Percentiles rank a stretch among this genome's conserved stretches.
phyloP scores from a whole-genome alignment of 2,113 vertebrate genomes.

The Symphodus melops region DNA sequence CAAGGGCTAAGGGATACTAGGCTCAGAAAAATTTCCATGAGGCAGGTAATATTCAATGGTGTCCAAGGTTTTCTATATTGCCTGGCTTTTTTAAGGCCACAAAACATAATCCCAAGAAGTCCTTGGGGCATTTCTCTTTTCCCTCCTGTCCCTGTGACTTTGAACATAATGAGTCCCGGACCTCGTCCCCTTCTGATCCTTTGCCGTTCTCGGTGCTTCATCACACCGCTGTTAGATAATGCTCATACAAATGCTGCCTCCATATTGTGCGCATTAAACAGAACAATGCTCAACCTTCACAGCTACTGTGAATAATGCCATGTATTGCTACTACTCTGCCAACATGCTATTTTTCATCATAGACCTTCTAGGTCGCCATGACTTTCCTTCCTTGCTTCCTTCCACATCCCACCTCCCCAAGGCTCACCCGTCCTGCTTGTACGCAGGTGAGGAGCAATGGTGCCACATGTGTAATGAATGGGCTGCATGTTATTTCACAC shows the following conservation, averaged over 20 bases:
- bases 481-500: conserved; percentile 17
- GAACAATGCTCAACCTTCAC: conserved; percentile 60
- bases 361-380: conserved; percentile 70
- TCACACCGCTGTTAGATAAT: conserved; percentile 42
- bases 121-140: conserved; percentile 29
- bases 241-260: conserved; percentile 32
- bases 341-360: conserved; percentile 64
- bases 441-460: conserved; percentile 29
- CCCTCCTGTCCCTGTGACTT: conserved; percentile 44
- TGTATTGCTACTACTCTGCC: conserved; percentile 40
- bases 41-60: conserved; percentile 18
- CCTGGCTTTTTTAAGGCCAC: conserved; percentile 35
- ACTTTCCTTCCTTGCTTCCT: conserved; percentile 58
- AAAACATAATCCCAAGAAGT: conserved; percentile 51
- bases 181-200: conserved; percentile 26
- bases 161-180: conserved; percentile 47
- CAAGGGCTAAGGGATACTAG: conserved; percentile 3
- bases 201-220: conserved; percentile 46
- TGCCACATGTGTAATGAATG: conserved; percentile 58
- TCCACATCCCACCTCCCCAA: conserved; percentile 17
- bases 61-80: conserved; percentile 27
- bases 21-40: not conserved
- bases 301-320: conserved; percentile 45
- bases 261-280: conserved; percentile 27
- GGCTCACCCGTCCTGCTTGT: conserved; percentile 24